Percentiles rank a stretch among this genome's conserved stretches.
Conservation (phyloP, 1,140 invertebrate species). For the Drosophila repletoides region DNA sequence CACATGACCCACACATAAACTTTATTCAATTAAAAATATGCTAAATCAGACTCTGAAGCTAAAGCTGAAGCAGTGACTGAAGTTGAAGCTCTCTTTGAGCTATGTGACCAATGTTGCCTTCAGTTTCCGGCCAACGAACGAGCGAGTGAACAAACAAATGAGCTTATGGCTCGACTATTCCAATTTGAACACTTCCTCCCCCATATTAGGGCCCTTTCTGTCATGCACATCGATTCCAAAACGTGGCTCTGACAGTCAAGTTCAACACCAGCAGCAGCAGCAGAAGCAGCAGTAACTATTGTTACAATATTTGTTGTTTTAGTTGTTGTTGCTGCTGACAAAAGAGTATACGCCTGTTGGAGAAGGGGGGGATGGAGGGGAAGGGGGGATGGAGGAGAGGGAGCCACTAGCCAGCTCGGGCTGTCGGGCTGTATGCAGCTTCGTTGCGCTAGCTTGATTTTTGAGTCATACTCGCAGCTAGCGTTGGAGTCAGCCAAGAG, state of each 20-base stretch:
- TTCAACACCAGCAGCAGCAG: constrained; percentile 70
- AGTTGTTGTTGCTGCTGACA: constrained; percentile 49
- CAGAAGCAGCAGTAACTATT: constrained; percentile 45
- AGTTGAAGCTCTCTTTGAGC: constrained; percentile 31
- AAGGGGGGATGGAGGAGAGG: too few species aligned
- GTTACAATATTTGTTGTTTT: constrained; percentile 44
- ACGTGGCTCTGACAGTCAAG: constrained; percentile 69
- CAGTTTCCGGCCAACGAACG: constrained; percentile 61
- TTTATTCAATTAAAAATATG: constrained; percentile 65
- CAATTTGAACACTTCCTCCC: constrained; percentile 78
- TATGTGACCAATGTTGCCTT: constrained; percentile 54
- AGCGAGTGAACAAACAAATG: constrained; percentile 55
- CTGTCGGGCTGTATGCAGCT: constrained; percentile 33
- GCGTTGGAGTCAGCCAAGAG: constrained; percentile 50
- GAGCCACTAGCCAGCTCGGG: too few species aligned
- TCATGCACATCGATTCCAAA: constrained; percentile 77
- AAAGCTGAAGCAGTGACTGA: constrained; percentile 37
- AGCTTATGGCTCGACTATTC: constrained; percentile 59
- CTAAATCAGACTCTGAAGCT: constrained; percentile 30
- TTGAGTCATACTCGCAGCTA: constrained; percentile 65
- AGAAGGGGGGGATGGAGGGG: too few species aligned
- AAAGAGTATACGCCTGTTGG: constrained; percentile 25
- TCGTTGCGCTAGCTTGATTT: constrained; percentile 77
- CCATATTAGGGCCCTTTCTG: constrained; percentile 69
- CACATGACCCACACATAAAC: constrained; percentile 11